Evolutionary conservation across 2,888 invertebrate species (phyloP).

Genomic region (Sphecodes monilicornis): DNA sequence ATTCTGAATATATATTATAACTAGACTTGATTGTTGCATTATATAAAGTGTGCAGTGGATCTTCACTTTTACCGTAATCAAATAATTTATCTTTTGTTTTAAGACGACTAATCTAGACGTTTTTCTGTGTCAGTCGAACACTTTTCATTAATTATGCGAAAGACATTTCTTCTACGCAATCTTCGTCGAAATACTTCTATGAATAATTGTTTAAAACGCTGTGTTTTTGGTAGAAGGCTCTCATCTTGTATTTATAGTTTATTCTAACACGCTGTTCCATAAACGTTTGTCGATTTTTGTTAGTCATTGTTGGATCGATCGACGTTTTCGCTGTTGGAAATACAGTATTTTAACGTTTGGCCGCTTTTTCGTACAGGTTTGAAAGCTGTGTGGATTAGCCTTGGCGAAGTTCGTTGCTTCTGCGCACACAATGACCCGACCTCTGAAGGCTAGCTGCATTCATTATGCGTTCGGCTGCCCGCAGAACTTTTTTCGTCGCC

Average conservation of each 20-base stretch:
- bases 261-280: no score
- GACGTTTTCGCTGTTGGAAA: background rate
- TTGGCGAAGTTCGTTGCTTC: constrained; percentile 71
- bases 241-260: no score
- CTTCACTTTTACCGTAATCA: background rate
- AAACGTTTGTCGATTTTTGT: no score
- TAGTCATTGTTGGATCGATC: background rate
- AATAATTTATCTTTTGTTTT: background rate
- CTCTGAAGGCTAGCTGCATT: constrained; percentile 67
- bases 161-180: no score
- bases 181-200: no score
- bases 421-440: constrained; percentile 61
- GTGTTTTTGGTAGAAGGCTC: background rate
- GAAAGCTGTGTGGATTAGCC: constrained; percentile 37
- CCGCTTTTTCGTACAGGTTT: background rate
- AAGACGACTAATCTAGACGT: background rate
- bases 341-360: background rate
- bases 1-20: no score
- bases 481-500: constrained; percentile 45
- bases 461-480: constrained; percentile 60
- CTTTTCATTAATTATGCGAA: no score
- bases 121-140: background rate
- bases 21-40: no score
- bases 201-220: background rate
- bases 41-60: no score